Percentiles rank a stretch among this genome's conserved stretches.
Conservation (phyloP, 1,140 invertebrate species). For the Listronotus oregonensis region DNA sequence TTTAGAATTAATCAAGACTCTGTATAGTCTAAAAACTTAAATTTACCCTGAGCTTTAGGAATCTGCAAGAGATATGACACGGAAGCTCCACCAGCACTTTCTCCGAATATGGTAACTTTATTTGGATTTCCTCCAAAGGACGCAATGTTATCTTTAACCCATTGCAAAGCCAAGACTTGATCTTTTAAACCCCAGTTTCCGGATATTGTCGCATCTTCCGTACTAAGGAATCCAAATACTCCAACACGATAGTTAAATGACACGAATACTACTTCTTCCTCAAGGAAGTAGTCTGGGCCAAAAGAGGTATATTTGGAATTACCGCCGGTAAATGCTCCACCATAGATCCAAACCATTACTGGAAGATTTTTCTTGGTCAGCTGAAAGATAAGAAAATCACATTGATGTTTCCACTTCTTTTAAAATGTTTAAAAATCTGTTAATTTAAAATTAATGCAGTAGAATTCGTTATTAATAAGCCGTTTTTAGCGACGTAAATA, state of each 20-base stretch:
- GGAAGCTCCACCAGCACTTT: constrained; percentile 38
- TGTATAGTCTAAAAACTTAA: background rate
- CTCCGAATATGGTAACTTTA: constrained; percentile 40
- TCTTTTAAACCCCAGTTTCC: constrained; percentile 60
- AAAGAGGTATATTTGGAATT: constrained; percentile 37
- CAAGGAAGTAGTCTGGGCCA: constrained; percentile 57
- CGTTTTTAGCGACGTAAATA: too few species aligned
- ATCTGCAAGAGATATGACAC: constrained; percentile 35
- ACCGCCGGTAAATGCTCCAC: constrained; percentile 47
- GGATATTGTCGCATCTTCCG: constrained; percentile 46
- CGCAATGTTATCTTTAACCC: constrained; percentile 55
- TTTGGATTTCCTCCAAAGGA: constrained; percentile 44
- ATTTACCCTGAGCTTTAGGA: constrained; percentile 28
- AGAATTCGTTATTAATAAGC: too few species aligned
- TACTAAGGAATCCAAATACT: constrained; percentile 42
- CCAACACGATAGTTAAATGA: constrained; percentile 63
- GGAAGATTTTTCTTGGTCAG: constrained; percentile 4
- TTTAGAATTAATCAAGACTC: background rate
- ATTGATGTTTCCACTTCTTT: too few species aligned
- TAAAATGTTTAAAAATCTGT: too few species aligned
- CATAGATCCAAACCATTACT: constrained; percentile 53
- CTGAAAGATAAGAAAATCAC: too few species aligned
- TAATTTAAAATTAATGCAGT: too few species aligned
- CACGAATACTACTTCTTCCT: constrained; percentile 59
- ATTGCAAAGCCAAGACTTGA: constrained; percentile 55